Evolutionary conservation across 2,113 vertebrate species (phyloP), one percentile per base, ranked within the genome.

Genomic region (Eleginops maclovinus): DNA sequence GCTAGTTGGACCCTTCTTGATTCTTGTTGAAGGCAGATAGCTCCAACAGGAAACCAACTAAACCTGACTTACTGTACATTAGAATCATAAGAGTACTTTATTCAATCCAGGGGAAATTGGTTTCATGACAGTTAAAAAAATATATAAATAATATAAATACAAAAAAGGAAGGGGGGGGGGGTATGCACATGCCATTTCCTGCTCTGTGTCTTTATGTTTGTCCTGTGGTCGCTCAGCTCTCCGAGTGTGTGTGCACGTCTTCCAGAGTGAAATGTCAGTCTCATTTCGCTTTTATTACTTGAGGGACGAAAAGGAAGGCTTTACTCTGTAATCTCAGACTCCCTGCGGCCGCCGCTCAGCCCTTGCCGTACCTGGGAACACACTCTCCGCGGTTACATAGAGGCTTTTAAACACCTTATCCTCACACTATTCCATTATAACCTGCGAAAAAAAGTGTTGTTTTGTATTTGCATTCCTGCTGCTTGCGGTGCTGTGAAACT

Each of bases 241-340:
- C 16, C 0, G n/a, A n/a, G 36, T 67, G 47, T 70, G 50, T 59
- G 61, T 81, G 63, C n/a, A 7, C 58, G 72, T 79, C 49, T 82
- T 85, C 63, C 58, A 79, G 82, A 89, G 92, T 91, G 89, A 93
- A 93, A 93, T 92, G 92, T 91, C 92, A 93, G 84, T 84, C 90
- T 90, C 85, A 88, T 94, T 93, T 84, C 85, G 59, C 70, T 85
- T 87, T 93, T 93, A 94, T 94, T 93, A 93, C 92, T 93, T 93
- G 79, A 89, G 91, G 94, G 92, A 94, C 43, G 59, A 77, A 88
- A 82, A 83, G 88, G 80, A 81, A 79, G 83, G 82, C 87, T 92
- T 89, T 76, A 55, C 83, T 90, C 74, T 91, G 88, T 88, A 91
- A 89, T 91, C 88, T 89, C 81, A 84, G 80, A 85, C 74, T 83